Evolutionary conservation across 2,113 vertebrate species (phyloP).

Genomic region (Centropus bengalensis): DNA sequence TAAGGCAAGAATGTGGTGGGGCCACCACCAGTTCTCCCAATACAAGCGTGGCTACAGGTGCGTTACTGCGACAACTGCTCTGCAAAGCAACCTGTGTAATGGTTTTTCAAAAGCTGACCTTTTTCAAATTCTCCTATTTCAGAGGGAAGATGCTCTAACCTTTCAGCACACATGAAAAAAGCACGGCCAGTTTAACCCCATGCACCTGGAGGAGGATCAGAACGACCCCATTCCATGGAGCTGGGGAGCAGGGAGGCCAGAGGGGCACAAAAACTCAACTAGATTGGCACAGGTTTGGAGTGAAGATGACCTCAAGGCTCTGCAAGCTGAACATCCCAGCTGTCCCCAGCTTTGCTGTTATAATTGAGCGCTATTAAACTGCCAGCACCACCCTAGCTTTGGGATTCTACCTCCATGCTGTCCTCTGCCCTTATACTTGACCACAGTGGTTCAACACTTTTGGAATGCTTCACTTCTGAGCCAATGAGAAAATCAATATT

Average conservation of each 20-base stretch:
- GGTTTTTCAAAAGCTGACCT: neutral
- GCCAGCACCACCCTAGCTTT: neutral
- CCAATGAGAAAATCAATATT: neutral
- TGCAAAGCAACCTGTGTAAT: neutral
- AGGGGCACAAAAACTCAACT: neutral
- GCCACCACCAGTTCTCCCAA: neutral
- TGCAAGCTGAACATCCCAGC: neutral
- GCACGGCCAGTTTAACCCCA: neutral
- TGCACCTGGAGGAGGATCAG: neutral
- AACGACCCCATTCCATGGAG: neutral
- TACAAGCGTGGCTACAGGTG: accelerated
- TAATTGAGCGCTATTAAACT: neutral
- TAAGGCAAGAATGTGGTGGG: accelerated
- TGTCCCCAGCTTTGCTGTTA: neutral
- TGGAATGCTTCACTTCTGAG: neutral
- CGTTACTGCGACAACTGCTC: neutral
- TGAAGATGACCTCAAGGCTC: neutral
- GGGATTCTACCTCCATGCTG: neutral
- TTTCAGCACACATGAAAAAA: neutral
- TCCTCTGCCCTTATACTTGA: neutral
- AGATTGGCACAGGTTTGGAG: neutral
- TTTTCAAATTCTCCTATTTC: neutral
- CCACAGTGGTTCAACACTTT: neutral
- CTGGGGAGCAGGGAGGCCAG: neutral
- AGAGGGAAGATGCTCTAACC: neutral